phyloP scores from a whole-genome alignment of 2,888 invertebrate species.

The Spilarctia lutea region DNA sequence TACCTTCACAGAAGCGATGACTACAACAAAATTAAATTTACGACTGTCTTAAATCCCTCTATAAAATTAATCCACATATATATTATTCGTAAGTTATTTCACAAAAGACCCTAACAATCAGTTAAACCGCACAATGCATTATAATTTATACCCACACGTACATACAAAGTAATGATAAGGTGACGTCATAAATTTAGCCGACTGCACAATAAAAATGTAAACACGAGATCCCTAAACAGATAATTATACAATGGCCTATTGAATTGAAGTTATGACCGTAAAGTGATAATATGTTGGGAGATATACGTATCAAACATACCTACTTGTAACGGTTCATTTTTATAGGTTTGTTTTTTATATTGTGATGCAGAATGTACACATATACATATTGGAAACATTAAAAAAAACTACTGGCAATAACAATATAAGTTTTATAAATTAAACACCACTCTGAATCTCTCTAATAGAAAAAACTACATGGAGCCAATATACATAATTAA shows the following conservation, averaged over 20 bases:
- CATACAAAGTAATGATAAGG: slow-evolving; percentile 40
- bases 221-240: slow-evolving; percentile 49
- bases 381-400: background rate
- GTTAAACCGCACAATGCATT: slow-evolving; percentile 18
- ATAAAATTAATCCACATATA: slow-evolving; percentile 17
- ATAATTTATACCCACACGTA: slow-evolving; percentile 24
- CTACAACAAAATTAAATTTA: background rate
- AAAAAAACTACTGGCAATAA: background rate
- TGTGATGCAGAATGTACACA: background rate
- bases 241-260: slow-evolving; percentile 46
- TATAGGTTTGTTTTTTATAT: slow-evolving; percentile 11
- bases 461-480: too few relatives aligned
- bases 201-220: slow-evolving; percentile 53
- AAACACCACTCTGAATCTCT: background rate
- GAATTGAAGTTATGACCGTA: slow-evolving; percentile 39
- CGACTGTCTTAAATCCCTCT: slow-evolving; percentile 4
- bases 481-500: too few relatives aligned
- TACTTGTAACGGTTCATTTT: slow-evolving; percentile 10
- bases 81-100: slow-evolving; percentile 5
- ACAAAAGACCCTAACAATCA: slow-evolving; percentile 18
- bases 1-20: background rate
- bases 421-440: background rate
- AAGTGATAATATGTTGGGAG: slow-evolving; percentile 38
- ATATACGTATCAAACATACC: slow-evolving; percentile 3
- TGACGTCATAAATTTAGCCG: slow-evolving; percentile 44